A percentile compares a stretch with the other conserved stretches of the same genome.
These are phyloP conservation scores for Bombylius discolor DNA, from an alignment of 2,888 invertebrate species.

Conservation along the genomic window DNA sequence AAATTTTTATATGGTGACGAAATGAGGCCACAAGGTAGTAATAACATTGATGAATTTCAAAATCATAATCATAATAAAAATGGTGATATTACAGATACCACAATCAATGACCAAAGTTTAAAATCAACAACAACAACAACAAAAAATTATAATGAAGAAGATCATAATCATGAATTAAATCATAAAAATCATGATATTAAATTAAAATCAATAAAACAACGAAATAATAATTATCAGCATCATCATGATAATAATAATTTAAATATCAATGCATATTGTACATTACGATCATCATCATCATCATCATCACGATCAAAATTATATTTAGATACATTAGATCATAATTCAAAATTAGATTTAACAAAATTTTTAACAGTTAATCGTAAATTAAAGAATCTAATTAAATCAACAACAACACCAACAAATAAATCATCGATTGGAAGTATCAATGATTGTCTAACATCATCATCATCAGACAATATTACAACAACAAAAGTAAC, in stretches of 20 bases:
- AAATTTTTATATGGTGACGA: background rate
- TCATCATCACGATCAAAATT: background rate
- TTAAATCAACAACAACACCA: background rate
- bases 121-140: too few species aligned
- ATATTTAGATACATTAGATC: background rate
- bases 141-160: background rate
- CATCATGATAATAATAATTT: background rate
- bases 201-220: too few species aligned
- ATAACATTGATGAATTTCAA: background rate
- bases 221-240: too few species aligned
- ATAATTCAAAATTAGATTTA: slow-evolving; percentile 3
- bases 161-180: too few species aligned
- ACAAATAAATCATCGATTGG: background rate
- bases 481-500: background rate
- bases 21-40: slow-evolving; percentile 3
- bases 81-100: too few species aligned
- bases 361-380: slow-evolving; percentile 10
- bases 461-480: background rate
- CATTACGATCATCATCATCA: slow-evolving; percentile 4
- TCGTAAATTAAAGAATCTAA: slow-evolving; percentile 9
- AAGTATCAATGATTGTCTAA: background rate
- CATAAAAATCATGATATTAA: background rate
- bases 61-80: too few species aligned
- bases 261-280: slow-evolving; percentile 10
- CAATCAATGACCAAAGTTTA: too few species aligned